Base-by-base conservation (phyloP, 2,113 vertebrate species). In the Pavo muticus region DNA sequence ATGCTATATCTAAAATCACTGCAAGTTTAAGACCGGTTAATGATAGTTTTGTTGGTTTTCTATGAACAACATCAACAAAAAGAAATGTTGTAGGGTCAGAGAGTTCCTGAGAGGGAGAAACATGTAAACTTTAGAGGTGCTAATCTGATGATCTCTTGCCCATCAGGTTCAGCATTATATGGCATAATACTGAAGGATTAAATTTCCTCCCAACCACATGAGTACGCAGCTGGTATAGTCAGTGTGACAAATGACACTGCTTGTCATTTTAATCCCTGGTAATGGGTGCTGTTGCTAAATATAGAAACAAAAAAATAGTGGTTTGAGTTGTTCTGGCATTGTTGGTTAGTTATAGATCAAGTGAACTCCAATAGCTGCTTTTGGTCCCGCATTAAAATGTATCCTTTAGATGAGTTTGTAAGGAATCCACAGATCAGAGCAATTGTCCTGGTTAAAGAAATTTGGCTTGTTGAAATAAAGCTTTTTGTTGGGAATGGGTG, bases 361-460 rank as follows among this genome's bases (percentile, higher is more conserved):
- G 17, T 81, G 65, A 87, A 81, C 18, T 90, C 60, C 86, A 86
- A 29, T 15, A 47, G 7, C 61, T 76, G 25, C n/a, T 63, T 64
- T 40, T 91, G 44, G 6, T 88, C 39, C 60, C 72, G 27, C 1
- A 3, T 87, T 77, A 85, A 95, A 88, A 82, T 52, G 29, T 54
- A 48, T 72, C 42, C 44, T 81, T 81, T 3, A 2, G 23, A 57
- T 54, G 24, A 72, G 72, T 91, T 84, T 87, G 6, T 87, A 68
- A 83, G 48, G 83, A 85, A 93, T 77, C 30, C 15, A 52, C 32
- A 60, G 57, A 78, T 84, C 45, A 69, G 65, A 68, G 57, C 84
- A 83, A 47, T 90, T 80, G 83, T 87, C 32, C 47, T 87, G 52
- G 23, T 86, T 57, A 75, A 94, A 84, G 47, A 68, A 86, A 95